Percentiles rank a stretch among this genome's conserved stretches.
These are phyloP conservation scores for Sciaenops ocellatus DNA, from an alignment of 2,797 vertebrate genomes.

Conservation along the genomic window DNA sequence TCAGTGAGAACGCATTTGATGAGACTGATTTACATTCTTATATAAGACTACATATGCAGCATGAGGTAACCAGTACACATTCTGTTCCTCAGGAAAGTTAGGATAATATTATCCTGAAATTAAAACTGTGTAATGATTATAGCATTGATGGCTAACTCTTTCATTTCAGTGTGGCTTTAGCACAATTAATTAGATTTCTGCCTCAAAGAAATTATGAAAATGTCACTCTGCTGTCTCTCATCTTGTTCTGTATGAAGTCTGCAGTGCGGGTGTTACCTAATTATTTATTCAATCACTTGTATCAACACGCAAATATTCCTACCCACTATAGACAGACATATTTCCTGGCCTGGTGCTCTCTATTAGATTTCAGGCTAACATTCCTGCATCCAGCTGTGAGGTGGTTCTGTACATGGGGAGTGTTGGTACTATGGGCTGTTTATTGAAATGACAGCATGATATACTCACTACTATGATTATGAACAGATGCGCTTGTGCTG, in stretches of 20 bases:
- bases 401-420: slow-evolving; percentile 33
- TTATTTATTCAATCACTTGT: slow-evolving; percentile 13
- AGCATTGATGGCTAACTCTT: slow-evolving; percentile 31
- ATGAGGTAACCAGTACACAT: neutral
- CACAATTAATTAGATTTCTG: slow-evolving; percentile 42
- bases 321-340: slow-evolving; percentile 25
- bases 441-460: slow-evolving; percentile 74
- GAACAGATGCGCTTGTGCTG: slow-evolving; percentile 77
- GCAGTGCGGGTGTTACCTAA: neutral
- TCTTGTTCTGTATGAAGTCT: slow-evolving; percentile 29
- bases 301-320: slow-evolving; percentile 41
- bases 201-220: slow-evolving; percentile 45
- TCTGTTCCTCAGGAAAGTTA: neutral
- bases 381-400: slow-evolving; percentile 56
- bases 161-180: slow-evolving; percentile 21
- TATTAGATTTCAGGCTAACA: slow-evolving; percentile 70
- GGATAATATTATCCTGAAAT: neutral
- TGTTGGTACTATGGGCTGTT: slow-evolving; percentile 49
- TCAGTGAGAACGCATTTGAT: neutral
- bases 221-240: slow-evolving; percentile 31
- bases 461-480: slow-evolving; percentile 70
- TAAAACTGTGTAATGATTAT: neutral
- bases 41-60: neutral
- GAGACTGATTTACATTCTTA: neutral
- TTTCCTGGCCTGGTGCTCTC: slow-evolving; percentile 61